Conservation (phyloP, 2,888 invertebrate genomes). For the Xylophagus ater region DNA sequence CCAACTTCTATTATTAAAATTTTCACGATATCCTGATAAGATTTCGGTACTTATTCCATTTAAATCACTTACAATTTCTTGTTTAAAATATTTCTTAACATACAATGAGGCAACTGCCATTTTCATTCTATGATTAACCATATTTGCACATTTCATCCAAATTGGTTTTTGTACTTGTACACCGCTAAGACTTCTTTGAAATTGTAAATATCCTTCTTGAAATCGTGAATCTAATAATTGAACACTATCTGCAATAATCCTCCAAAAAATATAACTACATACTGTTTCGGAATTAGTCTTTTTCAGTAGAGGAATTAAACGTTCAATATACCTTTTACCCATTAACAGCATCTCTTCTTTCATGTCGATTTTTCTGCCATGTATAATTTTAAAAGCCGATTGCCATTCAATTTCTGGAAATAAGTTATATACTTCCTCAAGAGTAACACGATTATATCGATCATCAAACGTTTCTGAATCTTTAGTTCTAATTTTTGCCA, state of each 20-base stretch:
- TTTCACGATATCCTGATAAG: background rate
- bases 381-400: slow-evolving; percentile 4
- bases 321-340: background rate
- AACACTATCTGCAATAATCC: background rate
- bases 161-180: background rate
- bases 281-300: background rate
- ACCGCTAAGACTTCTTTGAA: slow-evolving; percentile 1
- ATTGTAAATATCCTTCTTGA: background rate
- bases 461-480: too few species aligned
- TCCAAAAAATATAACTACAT: slow-evolving; percentile 3
- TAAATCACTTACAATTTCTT: background rate
- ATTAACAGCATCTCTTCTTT: slow-evolving; percentile 1
- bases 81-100: slow-evolving; percentile 3
- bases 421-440: too few species aligned
- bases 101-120: background rate
- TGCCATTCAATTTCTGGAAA: slow-evolving; percentile 6
- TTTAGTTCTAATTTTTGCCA: slow-evolving; percentile 5
- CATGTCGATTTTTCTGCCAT: background rate
- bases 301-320: background rate
- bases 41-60: background rate
- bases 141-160: too few species aligned
- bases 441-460: too few species aligned
- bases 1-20: slow-evolving; percentile 1
- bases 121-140: too few species aligned
- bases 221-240: too few species aligned